Percentiles rank a stretch among this genome's conserved stretches.
These are phyloP conservation scores for Lepidurus couesii DNA, from an alignment of 1,140 invertebrate species.

Conservation along the genomic window DNA sequence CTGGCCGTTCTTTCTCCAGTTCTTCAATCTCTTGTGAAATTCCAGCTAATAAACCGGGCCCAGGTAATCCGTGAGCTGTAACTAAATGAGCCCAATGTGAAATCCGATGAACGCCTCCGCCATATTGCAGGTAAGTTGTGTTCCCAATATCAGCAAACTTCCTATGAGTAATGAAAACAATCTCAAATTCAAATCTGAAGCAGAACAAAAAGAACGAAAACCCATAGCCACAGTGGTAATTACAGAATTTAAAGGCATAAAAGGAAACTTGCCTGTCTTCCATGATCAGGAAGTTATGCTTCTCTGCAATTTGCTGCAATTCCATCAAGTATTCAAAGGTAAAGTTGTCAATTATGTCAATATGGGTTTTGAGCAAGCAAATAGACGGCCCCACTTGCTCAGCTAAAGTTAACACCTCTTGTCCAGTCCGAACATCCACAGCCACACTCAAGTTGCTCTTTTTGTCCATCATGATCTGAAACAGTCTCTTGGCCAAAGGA, in stretches of 20 bases:
- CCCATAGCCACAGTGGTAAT: conserved; percentile 27
- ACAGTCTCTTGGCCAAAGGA: conserved; percentile 58
- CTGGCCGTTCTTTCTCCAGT: conserved; percentile 51
- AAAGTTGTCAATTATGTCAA: conserved; percentile 83
- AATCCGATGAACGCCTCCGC: conserved; percentile 68
- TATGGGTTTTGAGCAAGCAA: conserved; percentile 83
- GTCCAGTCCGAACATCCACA: conserved; percentile 46
- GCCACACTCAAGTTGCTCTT: conserved; percentile 66
- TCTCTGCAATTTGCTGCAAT: conserved; percentile 61
- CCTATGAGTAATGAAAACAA: conserved; percentile 47
- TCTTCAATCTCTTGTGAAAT: conserved; percentile 47
- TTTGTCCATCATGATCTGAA: conserved; percentile 74
- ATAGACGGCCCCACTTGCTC: conserved; percentile 74
- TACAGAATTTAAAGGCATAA: conserved; percentile 27
- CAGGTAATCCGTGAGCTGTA: conserved; percentile 80
- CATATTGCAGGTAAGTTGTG: conserved; percentile 77
- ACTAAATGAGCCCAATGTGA: conserved; percentile 83
- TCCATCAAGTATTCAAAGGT: conserved; percentile 54
- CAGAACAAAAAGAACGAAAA: conserved; percentile 8
- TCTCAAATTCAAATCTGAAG: not conserved
- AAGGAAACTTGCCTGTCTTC: conserved; percentile 67
- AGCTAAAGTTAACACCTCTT: conserved; percentile 66
- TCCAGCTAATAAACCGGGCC: conserved; percentile 62
- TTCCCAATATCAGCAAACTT: conserved; percentile 97
- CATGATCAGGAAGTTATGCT: conserved; percentile 82